phyloP scores from a whole-genome alignment of 1,140 invertebrate genomes.

The Apis laboriosa region DNA sequence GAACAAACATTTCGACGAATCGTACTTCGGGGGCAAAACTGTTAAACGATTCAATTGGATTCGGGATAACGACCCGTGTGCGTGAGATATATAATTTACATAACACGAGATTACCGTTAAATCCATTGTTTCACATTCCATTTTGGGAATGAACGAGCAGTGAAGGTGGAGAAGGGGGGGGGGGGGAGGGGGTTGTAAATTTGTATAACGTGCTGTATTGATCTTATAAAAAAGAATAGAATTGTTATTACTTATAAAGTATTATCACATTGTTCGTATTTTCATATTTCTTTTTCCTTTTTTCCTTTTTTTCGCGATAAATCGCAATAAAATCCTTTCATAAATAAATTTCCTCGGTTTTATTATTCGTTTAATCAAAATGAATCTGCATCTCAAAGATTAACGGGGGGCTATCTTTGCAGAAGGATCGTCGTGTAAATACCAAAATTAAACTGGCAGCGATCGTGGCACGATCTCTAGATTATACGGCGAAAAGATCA shows the following conservation, averaged over 20 bases:
- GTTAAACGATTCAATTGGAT: conserved; percentile 37
- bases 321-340: too few relatives aligned
- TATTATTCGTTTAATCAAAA: too few relatives aligned
- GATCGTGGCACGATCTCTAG: not conserved
- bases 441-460: too few relatives aligned
- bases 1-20: conserved; percentile 28
- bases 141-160: too few relatives aligned
- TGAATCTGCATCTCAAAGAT: too few relatives aligned
- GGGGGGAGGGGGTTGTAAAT: too few relatives aligned
- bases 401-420: not conserved
- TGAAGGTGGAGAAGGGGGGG: too few relatives aligned
- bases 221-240: not conserved
- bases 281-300: too few relatives aligned
- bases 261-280: too few relatives aligned
- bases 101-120: not conserved
- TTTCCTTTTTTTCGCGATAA: too few relatives aligned
- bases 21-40: not conserved
- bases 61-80: not conserved
- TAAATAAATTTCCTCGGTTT: too few relatives aligned
- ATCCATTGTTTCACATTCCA: not conserved
- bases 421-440: not conserved
- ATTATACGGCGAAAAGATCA: not conserved
- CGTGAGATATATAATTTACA: conserved; percentile 7
- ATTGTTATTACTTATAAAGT: not conserved
- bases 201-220: too few relatives aligned